Percentiles rank a stretch among this genome's conserved stretches.
Evolutionary conservation across 2,797 vertebrate genomes (phyloP).

Genomic region (Rhadinocentrus ornatus): DNA sequence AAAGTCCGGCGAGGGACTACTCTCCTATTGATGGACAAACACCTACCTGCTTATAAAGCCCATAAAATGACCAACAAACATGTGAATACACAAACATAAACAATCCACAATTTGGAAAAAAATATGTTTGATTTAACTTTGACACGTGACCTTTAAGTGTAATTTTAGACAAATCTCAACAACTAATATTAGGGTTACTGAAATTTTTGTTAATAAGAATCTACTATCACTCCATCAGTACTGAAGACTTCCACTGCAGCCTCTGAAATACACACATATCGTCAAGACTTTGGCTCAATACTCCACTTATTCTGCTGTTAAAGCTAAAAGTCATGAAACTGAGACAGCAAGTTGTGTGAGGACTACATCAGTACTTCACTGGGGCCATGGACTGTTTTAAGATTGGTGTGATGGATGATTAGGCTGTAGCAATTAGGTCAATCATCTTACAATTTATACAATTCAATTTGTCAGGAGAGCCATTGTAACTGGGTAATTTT

Average conservation of each 20-base stretch:
- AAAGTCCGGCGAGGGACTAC: slow-evolving; percentile 13
- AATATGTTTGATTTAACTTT: neutral
- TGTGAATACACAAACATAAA: slow-evolving; percentile 13
- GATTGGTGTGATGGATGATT: slow-evolving; percentile 47
- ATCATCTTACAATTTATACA: slow-evolving; percentile 51
- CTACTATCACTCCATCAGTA: neutral
- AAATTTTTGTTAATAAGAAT: neutral
- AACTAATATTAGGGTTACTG: neutral
- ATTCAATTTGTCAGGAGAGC: slow-evolving; percentile 47
- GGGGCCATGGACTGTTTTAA: slow-evolving; percentile 25
- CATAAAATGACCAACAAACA: neutral
- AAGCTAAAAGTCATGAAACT: slow-evolving; percentile 26
- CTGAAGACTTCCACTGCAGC: neutral
- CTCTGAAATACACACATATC: neutral
- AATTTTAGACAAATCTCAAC: neutral
- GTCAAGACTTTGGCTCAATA: slow-evolving; percentile 9
- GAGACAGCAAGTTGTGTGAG: slow-evolving; percentile 16
- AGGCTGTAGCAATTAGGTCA: slow-evolving; percentile 46
- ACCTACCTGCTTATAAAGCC: slow-evolving; percentile 2
- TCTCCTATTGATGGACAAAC: slow-evolving; percentile 5
- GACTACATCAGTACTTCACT: slow-evolving; percentile 43
- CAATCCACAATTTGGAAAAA: slow-evolving; percentile 1
- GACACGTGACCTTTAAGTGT: neutral
- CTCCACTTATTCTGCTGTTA: slow-evolving; percentile 8
- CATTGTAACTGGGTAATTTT: slow-evolving; percentile 42